Evolutionary conservation across 2,888 invertebrate species (phyloP).

Genomic region (Alviniconcha strummeri): DNA sequence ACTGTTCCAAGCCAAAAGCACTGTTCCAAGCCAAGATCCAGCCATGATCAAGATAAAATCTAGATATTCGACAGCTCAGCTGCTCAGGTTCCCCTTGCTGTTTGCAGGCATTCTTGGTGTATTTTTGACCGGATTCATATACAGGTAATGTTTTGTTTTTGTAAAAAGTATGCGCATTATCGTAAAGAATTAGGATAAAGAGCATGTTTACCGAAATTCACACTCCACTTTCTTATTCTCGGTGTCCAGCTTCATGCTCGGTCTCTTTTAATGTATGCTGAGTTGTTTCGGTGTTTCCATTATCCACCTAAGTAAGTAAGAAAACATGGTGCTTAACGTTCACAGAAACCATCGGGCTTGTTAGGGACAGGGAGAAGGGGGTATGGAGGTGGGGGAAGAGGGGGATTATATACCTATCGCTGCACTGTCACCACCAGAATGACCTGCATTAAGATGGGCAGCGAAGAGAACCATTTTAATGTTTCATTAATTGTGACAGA

Average conservation of each 20-base stretch:
- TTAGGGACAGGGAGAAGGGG: too few relatives aligned
- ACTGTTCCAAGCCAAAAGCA: too few relatives aligned
- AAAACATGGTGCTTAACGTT: not conserved
- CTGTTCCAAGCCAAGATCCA: not conserved
- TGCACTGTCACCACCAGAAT: too few relatives aligned
- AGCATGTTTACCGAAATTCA: too few relatives aligned
- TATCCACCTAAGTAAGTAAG: not conserved
- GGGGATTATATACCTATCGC: too few relatives aligned
- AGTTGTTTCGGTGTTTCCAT: not conserved
- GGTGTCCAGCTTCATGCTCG: not conserved
- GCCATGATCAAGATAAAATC: slow-evolving; percentile 15
- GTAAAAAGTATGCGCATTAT: not conserved
- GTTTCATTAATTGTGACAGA: too few relatives aligned
- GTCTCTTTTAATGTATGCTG: not conserved
- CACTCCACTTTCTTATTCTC: not conserved
- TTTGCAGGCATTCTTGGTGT: slow-evolving; percentile 32
- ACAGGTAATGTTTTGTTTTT: slow-evolving; percentile 23
- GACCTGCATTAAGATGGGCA: too few relatives aligned
- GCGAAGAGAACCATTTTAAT: too few relatives aligned
- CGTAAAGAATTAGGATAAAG: not conserved
- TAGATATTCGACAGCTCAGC: slow-evolving; percentile 16
- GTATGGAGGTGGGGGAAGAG: too few relatives aligned
- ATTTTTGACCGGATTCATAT: slow-evolving; percentile 23
- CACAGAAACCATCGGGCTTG: too few relatives aligned
- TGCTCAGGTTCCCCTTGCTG: slow-evolving; percentile 32